phyloP scores from a whole-genome alignment of 2,888 invertebrate genomes.

The Cephonodes hylas region DNA sequence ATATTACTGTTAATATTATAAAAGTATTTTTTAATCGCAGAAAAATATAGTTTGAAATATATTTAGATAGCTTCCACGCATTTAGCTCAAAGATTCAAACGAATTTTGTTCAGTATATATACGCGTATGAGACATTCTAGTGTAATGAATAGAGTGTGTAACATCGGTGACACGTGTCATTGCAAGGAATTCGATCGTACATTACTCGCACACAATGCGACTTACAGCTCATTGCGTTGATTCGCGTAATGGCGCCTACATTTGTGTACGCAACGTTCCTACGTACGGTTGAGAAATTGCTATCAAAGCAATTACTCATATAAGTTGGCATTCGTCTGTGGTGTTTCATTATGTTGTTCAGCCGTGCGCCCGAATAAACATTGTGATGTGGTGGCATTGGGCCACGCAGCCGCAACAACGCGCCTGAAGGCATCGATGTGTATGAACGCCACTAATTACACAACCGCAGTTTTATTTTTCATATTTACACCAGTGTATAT shows the following conservation, averaged over 20 bases:
- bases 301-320: conserved; percentile 11
- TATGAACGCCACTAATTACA: background rate
- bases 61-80: no score
- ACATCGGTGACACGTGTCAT: background rate
- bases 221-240: conserved; percentile 7
- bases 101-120: background rate
- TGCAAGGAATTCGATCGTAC: background rate
- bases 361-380: conserved; percentile 28
- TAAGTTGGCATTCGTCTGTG: conserved; percentile 12
- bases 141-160: background rate
- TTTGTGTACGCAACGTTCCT: background rate
- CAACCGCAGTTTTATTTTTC: background rate
- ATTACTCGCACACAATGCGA: conserved; percentile 1
- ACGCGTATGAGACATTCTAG: background rate
- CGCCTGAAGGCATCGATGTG: background rate
- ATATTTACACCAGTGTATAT: background rate
- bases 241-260: conserved; percentile 5
- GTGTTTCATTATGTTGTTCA: conserved; percentile 11
- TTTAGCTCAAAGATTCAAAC: background rate
- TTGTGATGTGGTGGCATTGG: conserved; percentile 17
- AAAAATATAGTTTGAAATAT: background rate
- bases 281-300: conserved; percentile 7
- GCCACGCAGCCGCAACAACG: conserved; percentile 19
- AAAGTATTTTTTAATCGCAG: no score
- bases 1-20: no score